Base-by-base conservation (phyloP, 2,888 invertebrate species). In the Proisotoma minuta region DNA sequence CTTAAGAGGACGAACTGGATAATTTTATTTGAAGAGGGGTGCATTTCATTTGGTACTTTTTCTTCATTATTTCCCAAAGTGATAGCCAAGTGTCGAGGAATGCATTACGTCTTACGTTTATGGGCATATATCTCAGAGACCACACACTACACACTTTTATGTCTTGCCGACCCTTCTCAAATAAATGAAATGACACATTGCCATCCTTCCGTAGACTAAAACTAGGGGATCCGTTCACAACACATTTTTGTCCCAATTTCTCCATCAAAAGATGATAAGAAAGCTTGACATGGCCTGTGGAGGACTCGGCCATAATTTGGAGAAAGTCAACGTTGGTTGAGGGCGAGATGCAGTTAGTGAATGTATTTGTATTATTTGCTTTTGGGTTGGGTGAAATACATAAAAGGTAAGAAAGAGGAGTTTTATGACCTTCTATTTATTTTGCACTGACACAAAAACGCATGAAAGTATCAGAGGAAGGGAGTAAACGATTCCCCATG, bases 31-130 rank as follows among this genome's bases (percentile, higher is more conserved):
- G 54, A 54, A 24, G 24, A 39, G 34, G 54, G 39, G 40, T 54
- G 34, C 40, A 54, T 54, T 54, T 54, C 54, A 54, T 54, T 54
- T 18, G 20, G 39, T 23, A 34, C 40, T 54, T 54, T 54, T 54
- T 39, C 40, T 54, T 39, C 34, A 39, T 54, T 39, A 39, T 54
- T 39, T 34, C 54, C 29, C 34, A 39, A 54, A 54, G 54, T 54
- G 54, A 54, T 54, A 34, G 54, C 54, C 54, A 39, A 54, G 54
- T 54, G 54, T 54, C 54, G 54, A 22, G 54, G 40, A 54, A 54
- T 54, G 54, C 54, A 54, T 54, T 54, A 39, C 39, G 54, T 39
- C 39, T 54, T 54, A 54, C 54, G 18, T 54, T 54, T 54, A 54
- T 39, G 54, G 54, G 24, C 40, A 54, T 54, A 54, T 54, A 54